Evolutionary conservation across 2,797 vertebrate genomes (phyloP).

Genomic region (Petrocephalus sullivani): DNA sequence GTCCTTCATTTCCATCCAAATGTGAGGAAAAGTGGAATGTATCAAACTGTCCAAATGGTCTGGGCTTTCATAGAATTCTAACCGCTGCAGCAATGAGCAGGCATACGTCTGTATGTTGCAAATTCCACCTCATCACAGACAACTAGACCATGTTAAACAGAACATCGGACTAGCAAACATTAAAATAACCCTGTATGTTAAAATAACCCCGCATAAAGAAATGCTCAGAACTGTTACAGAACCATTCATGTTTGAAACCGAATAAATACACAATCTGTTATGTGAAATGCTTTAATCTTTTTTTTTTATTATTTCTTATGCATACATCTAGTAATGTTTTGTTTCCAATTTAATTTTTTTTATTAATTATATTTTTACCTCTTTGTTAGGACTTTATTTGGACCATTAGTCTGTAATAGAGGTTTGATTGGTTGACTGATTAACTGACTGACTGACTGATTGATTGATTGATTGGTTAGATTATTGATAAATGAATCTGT

Average conservation of each 20-base stretch:
- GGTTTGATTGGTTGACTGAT: neutral
- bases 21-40: neutral
- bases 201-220: neutral
- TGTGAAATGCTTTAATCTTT: neutral
- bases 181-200: neutral
- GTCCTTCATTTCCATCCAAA: neutral
- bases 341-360: neutral
- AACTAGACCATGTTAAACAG: neutral
- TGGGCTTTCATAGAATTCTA: neutral
- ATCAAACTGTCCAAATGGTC: neutral
- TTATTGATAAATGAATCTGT: neutral
- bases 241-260: neutral
- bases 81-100: conserved; percentile 7
- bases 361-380: neutral
- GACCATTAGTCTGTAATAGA: neutral
- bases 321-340: neutral
- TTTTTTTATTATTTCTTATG: neutral
- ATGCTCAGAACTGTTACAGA: neutral
- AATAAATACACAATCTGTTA: neutral
- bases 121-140: neutral
- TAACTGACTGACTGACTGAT: neutral
- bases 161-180: neutral
- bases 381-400: neutral
- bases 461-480: too few relatives aligned
- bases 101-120: conserved; percentile 16